Conservation (phyloP, 2,113 vertebrate genomes). For the Stegastes partitus region DNA sequence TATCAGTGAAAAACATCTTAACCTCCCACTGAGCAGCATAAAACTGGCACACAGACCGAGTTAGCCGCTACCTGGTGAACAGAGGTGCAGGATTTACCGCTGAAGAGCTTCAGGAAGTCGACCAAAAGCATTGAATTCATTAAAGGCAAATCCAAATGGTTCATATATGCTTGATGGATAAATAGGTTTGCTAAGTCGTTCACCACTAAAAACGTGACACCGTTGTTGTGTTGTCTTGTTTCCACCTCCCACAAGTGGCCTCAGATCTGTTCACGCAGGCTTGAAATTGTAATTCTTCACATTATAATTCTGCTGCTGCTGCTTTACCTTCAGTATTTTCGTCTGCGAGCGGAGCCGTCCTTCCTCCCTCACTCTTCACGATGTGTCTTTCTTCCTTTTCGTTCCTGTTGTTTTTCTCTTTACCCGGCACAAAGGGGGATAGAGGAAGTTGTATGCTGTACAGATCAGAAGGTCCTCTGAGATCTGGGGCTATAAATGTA, state of each 20-base stretch:
- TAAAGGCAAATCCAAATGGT: neutral
- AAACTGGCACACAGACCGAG: too few relatives aligned
- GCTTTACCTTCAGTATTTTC: neutral
- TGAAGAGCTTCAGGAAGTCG: neutral
- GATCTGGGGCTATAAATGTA: conserved; percentile 15
- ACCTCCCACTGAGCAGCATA: neutral
- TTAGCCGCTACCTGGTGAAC: neutral
- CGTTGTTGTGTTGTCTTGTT: neutral
- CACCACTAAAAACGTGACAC: too few relatives aligned
- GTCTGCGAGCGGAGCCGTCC: neutral
- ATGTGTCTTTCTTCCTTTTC: conserved; percentile 6
- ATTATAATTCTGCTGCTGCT: neutral
- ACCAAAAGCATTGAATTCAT: neutral
- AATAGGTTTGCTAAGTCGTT: too few relatives aligned
- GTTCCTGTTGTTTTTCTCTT: neutral
- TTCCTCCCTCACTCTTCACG: neutral
- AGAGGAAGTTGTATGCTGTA: conserved; percentile 3
- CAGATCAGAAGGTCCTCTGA: conserved; percentile 11
- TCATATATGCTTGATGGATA: neutral
- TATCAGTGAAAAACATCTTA: neutral
- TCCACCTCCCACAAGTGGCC: too few relatives aligned
- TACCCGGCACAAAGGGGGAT: neutral
- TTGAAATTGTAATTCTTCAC: neutral
- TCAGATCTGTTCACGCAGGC: neutral
- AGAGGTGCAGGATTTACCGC: neutral